Evolutionary conservation across 2,113 vertebrate genomes (phyloP).

Genomic region (Balaeniceps rex): DNA sequence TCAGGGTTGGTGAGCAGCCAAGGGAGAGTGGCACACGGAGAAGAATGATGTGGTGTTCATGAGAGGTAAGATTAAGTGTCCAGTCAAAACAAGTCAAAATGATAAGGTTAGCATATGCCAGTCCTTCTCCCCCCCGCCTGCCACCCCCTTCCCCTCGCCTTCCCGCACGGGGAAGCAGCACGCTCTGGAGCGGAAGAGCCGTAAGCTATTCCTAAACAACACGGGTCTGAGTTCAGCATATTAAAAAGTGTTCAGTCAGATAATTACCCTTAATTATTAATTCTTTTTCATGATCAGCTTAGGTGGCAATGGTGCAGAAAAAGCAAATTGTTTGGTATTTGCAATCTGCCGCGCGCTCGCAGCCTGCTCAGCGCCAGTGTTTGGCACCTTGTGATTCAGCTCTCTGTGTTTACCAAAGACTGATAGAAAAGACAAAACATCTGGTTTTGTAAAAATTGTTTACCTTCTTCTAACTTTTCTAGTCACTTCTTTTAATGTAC

Average conservation of each 20-base stretch:
- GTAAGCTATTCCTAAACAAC: neutral
- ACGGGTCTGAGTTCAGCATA: neutral
- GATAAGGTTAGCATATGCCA: neutral
- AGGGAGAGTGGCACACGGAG: neutral
- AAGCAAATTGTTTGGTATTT: neutral
- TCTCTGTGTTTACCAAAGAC: neutral
- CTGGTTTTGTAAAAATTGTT: neutral
- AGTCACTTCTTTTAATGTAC: neutral
- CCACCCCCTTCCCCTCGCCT: neutral
- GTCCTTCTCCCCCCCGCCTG: neutral
- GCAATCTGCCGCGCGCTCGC: neutral
- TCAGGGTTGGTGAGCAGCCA: neutral
- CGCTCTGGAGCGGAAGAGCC: neutral
- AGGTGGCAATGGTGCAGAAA: slow-evolving; percentile 30
- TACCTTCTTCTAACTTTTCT: neutral
- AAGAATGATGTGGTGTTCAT: neutral
- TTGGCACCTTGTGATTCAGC: neutral
- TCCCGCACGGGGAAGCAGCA: neutral
- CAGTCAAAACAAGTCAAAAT: slow-evolving; percentile 11
- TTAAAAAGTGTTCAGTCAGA: slow-evolving; percentile 20
- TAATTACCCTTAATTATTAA: slow-evolving; percentile 53
- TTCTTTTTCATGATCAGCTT: neutral
- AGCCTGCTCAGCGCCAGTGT: neutral
- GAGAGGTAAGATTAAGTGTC: neutral
- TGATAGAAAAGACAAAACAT: neutral